These are phyloP conservation scores for Isichthys henryi DNA, from an alignment of 2,113 vertebrate species.

Conservation along the genomic window DNA sequence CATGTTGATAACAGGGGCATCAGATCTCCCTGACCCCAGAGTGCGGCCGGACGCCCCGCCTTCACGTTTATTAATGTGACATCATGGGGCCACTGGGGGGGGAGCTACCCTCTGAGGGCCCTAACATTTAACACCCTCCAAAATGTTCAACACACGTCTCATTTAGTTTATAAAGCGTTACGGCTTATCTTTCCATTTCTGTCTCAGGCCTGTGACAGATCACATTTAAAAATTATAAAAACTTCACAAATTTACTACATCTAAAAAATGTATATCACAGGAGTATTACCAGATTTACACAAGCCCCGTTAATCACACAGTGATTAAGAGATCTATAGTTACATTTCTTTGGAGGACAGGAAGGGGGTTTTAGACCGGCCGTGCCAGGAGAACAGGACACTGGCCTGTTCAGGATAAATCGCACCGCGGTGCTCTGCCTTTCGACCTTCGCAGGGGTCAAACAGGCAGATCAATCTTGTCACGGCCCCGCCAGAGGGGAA, in stretches of 20 bases:
- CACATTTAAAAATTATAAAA: not conserved
- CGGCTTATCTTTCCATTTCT: not conserved
- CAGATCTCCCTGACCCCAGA: slow-evolving; percentile 27
- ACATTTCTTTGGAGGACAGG: not conserved
- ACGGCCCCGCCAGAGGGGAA: slow-evolving; percentile 48
- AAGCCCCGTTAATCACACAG: not conserved
- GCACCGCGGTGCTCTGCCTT: slow-evolving; percentile 31
- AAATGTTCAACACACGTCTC: not conserved
- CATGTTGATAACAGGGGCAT: not conserved
- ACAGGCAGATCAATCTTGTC: slow-evolving; percentile 64
- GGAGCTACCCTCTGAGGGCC: slow-evolving; percentile 10
- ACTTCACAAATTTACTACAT: not conserved
- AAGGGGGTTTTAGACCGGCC: not conserved
- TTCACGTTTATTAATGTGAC: slow-evolving; percentile 38
- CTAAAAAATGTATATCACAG: not conserved
- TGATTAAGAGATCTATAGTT: not conserved
- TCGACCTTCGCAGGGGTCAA: slow-evolving; percentile 59
- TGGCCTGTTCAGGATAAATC: not conserved
- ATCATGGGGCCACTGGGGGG: slow-evolving; percentile 38
- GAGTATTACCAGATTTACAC: not conserved
- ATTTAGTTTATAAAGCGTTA: not conserved
- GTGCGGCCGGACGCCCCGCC: slow-evolving; percentile 16
- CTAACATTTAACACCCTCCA: not conserved
- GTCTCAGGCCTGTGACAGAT: not conserved
- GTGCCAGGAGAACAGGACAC: not conserved